These are phyloP conservation scores for Perognathus longimembris DNA, from an alignment of 2,113 vertebrate species.

Conservation along the genomic window DNA sequence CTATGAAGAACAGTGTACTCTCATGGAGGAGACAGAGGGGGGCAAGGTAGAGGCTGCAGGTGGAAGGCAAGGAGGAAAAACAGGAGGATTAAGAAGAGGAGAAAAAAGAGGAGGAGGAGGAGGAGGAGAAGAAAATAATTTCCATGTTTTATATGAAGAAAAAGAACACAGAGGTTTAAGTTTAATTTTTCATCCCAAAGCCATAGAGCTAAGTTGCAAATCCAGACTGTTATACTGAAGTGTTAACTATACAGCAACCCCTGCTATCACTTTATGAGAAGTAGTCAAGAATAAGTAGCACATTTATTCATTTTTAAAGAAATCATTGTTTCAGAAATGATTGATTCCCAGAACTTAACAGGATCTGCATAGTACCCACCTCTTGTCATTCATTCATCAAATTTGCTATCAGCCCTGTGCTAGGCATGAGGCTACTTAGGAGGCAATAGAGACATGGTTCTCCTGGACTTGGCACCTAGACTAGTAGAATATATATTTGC, in stretches of 20 bases:
- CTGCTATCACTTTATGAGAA: not conserved
- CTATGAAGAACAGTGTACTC: not conserved
- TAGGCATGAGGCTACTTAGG: not conserved
- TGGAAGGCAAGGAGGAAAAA: fast-evolving
- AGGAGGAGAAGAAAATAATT: not conserved
- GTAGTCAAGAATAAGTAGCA: not conserved
- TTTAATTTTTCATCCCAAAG: too few relatives aligned
- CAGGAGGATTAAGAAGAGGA: fast-evolving
- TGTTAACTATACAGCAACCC: too few relatives aligned
- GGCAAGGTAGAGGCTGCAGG: too few relatives aligned
- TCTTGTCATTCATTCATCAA: not conserved
- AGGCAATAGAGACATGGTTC: not conserved
- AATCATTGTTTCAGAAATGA: not conserved
- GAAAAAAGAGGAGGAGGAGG: too few relatives aligned
- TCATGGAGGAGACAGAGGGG: too few relatives aligned
- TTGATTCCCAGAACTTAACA: not conserved
- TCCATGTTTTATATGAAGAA: not conserved
- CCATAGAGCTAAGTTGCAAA: not conserved
- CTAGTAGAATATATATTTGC: not conserved
- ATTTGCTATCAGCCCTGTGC: not conserved
- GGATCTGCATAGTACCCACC: fast-evolving
- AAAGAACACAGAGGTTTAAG: not conserved
- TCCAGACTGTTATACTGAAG: too few relatives aligned
- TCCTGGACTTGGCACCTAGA: too few relatives aligned
- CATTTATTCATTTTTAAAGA: not conserved